Evolutionary conservation across 2,797 vertebrate genomes (phyloP), one percentile per base, ranked within the genome.

Genomic region (Spinibarbus caldwelli): DNA sequence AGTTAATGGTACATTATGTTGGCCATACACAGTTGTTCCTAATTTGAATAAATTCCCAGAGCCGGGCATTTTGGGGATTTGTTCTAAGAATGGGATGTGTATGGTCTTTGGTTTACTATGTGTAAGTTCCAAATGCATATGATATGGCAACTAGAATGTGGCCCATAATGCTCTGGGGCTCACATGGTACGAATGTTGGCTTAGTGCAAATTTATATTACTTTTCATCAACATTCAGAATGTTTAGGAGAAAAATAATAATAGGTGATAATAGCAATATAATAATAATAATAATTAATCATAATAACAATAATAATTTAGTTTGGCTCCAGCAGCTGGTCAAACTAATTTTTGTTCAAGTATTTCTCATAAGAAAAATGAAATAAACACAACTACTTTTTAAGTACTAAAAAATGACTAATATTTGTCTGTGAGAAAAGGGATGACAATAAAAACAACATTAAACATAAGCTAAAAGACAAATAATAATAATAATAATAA

Each of bases 301-400:
- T 78, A n/a, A n/a, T n/a, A 85, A 87, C 78, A 82, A 87, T 82
- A 88, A 87, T 83, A 85, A 93, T 93, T 90, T 86, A 91, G 95
- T 97, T 97, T 97, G 96, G 94, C 95, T 96, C 95, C 95, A 97
- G 94, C 94, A 96, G 93, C 95, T 96, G 95, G 93, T 96, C 95
- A 94, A 96, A 97, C 95, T 95, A 92, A 86, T 96, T 96, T 82
- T 95, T 94, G 95, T 97, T 97, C 96, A 97, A 97, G 96, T 97
- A 96, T 97, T 95, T 96, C 93, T 96, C 94, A 94, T 94, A 94
- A 93, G 86, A 94, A 91, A 93, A 95, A 92, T 59, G 17, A 72
- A 95, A 81, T 76, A 77, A 85, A n/a, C n/a, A 86, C 72, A 47
- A 49, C 68, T 94, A 94, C 91, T 95, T 94, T 79, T 93, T 93